These are phyloP conservation scores for Myoxocephalus aenaeus DNA, from an alignment of 2,797 vertebrate genomes.

Conservation along the genomic window DNA sequence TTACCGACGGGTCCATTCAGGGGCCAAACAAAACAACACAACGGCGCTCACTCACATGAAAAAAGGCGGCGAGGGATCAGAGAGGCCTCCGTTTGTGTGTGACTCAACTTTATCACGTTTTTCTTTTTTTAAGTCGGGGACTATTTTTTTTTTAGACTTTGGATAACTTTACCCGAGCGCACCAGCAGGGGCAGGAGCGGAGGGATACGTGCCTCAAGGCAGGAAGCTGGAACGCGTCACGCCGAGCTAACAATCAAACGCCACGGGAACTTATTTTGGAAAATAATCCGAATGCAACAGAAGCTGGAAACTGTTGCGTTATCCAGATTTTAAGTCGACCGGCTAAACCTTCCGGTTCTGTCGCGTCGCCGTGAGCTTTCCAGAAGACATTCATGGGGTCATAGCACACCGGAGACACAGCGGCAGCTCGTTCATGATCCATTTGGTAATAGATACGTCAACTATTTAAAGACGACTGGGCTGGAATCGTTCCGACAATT, in stretches of 20 bases:
- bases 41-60: background rate
- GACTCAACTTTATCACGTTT: background rate
- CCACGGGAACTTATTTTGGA: no score
- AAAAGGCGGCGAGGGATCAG: background rate
- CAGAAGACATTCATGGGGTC: no score
- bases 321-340: no score
- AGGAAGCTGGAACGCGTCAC: background rate
- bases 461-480: no score
- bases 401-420: background rate
- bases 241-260: no score
- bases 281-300: no score
- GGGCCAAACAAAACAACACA: background rate
- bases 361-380: no score
- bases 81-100: background rate
- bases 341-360: no score
- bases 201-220: background rate
- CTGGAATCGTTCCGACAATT: no score
- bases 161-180: background rate
- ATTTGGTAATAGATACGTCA: no score
- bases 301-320: no score
- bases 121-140: no score
- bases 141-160: background rate
- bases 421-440: background rate
- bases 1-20: conserved; percentile 69
- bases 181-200: background rate